Base-by-base conservation (phyloP, 2,888 invertebrate genomes). In the Drosophila meridiana region DNA sequence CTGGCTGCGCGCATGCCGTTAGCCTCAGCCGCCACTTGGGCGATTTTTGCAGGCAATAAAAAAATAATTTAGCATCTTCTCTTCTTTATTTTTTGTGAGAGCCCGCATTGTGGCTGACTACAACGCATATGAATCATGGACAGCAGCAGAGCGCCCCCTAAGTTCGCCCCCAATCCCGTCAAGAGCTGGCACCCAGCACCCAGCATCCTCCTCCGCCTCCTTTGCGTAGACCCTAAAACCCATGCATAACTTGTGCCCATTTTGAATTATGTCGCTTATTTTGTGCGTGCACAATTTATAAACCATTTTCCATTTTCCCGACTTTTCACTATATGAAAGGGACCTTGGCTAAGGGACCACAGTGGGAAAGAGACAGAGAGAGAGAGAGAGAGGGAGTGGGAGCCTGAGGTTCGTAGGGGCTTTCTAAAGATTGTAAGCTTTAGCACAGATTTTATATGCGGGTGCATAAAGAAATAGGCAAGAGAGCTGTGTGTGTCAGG, bases 1-100 rank as follows among this genome's bases (percentile, higher is more conserved):
- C n/a, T 4, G 20, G 13, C 6, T 6, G 0, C 6, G 8, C 0
- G 1, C 43, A 38, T 57, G 13, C 36, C 48, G 2, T 8, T 36
- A 20, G 14, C 40, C 32, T 13, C 65, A n/a, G 14, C 42, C 32
- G 30, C 63, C 47, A 59, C 74, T 67, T 58, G 47, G 45, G 55
- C 63, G 65, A 72, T 69, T 75, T 72, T 75, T 72, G 60, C 55
- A 57, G 83, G 89, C 87, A 89, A 85, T 89, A 89, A 85, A 86
- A 88, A 85, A 85, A 85, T 85, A 89, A 86, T 85, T 85, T 85
- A 86, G 70, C 87, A 65, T 76, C 78, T 81, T 30, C 56, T 40
- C 56, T 30, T 55, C 55, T 28, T n/a, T 55, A 14, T 55, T 79
- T 52, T 59, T 59, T 69, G 75, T 42, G 69, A 56, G 76, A 64